Conservation (phyloP, 2,888 invertebrate genomes). For the Lobophora halterata region DNA sequence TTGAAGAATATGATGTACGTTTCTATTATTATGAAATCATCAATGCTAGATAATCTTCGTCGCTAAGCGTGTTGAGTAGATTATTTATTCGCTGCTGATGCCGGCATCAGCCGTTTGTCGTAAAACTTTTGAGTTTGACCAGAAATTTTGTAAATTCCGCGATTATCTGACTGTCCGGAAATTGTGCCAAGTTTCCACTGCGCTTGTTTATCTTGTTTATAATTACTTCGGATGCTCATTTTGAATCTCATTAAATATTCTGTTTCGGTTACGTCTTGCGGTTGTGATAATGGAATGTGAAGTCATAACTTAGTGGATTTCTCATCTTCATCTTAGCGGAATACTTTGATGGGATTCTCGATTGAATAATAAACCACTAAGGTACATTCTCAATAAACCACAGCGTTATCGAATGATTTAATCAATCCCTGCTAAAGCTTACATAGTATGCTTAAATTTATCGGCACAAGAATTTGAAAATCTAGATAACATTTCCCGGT, state of each 20-base stretch:
- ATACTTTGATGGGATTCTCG: slow-evolving; percentile 4
- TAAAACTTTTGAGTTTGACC: slow-evolving; percentile 30
- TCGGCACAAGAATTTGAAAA: too few species aligned
- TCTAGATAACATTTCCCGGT: too few species aligned
- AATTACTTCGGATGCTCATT: slow-evolving; percentile 24
- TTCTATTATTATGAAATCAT: too few species aligned
- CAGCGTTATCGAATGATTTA: too few species aligned
- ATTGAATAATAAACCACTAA: too few species aligned
- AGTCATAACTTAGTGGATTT: slow-evolving; percentile 10
- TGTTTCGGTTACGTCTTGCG: slow-evolving; percentile 19
- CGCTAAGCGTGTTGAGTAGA: slow-evolving; percentile 13
- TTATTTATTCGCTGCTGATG: slow-evolving; percentile 16
- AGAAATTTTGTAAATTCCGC: slow-evolving; percentile 27
- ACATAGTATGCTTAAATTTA: too few species aligned
- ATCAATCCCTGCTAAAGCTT: too few species aligned
- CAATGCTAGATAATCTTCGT: slow-evolving; percentile 8
- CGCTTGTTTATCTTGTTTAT: slow-evolving; percentile 35
- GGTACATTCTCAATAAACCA: too few species aligned
- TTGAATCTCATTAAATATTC: slow-evolving; percentile 28
- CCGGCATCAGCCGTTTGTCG: slow-evolving; percentile 11
- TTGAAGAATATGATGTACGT: too few species aligned
- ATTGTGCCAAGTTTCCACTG: slow-evolving; percentile 30
- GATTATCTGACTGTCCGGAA: slow-evolving; percentile 29
- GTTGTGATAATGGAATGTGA: slow-evolving; percentile 19
- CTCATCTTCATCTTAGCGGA: slow-evolving; percentile 12